Base-by-base conservation (phyloP, 1,140 invertebrate genomes). In the Cydia amplana region DNA sequence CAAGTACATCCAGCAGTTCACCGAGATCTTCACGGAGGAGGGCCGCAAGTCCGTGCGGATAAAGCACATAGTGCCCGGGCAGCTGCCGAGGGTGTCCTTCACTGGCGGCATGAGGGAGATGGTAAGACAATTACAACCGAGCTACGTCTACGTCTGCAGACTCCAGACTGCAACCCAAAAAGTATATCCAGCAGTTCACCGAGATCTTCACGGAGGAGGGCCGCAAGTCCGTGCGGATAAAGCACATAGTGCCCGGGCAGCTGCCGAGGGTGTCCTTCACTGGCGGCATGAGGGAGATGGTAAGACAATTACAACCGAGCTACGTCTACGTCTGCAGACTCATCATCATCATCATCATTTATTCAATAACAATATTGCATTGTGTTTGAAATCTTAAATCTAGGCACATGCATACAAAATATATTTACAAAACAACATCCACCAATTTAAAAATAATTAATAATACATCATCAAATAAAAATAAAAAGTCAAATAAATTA, bases 121-220 rank as follows among this genome's bases (percentile, higher is more conserved):
- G 86, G 94, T 94, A 84, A 86, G 82, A 28, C 28, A 28, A 28
- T 28, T 7, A 36, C 32, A 9, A 36, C 32, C 32, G 32, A 36
- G 7, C 9, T 36, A 36, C 7, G 32, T 36, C 81, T 82, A 36
- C 7, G 32, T 36, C 82, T 82, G 16, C 95, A 89, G 96, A 96
- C 67, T 96, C 97, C 77, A 94, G 96, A 84, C 94, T 95, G 51
- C 95, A 97, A 93, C 97, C 97, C 1, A 97, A 97, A 90, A 95
- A 96, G 77, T 99, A 98, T 87, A 96, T 98, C 79, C 95, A 98
- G 78, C 98, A 99, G 90, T 98, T 98, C 89, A 97, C 96, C 76
- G 97, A 99, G 93, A 98, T 98, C 82, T 98, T 98, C 85, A 98
- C 97, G 0, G 97, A 98, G 84, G 97, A 98, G 91, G 97, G 97